Evolutionary conservation across 2,797 vertebrate genomes (phyloP).

Genomic region (Acanthornis magna): DNA sequence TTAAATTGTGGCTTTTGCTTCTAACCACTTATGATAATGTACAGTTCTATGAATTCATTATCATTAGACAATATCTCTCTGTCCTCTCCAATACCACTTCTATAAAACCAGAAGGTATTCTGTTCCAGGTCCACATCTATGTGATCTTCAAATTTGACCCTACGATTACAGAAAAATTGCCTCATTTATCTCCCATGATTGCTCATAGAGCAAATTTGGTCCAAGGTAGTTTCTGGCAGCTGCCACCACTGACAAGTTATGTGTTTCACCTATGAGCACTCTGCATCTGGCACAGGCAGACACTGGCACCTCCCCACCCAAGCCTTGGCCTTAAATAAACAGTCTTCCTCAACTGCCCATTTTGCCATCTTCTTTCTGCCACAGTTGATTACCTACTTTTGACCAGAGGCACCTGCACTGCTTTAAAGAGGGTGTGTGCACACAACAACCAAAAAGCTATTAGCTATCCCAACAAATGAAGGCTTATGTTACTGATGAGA

Average conservation of each 20-base stretch:
- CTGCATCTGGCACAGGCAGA: not conserved
- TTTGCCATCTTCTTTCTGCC: not conserved
- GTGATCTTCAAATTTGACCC: not conserved
- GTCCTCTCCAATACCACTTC: not conserved
- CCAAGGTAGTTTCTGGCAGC: not conserved
- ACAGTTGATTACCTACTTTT: not conserved
- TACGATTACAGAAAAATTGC: not conserved
- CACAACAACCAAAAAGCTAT: not conserved
- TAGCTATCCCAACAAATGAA: not conserved
- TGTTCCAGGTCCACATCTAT: not conserved
- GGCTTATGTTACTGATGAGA: not conserved
- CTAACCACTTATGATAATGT: not conserved
- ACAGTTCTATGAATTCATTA: conserved; percentile 11
- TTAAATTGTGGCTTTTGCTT: conserved; percentile 33
- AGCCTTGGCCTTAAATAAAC: not conserved
- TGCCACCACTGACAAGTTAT: not conserved
- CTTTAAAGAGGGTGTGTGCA: not conserved
- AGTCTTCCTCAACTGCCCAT: not conserved
- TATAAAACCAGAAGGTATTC: not conserved
- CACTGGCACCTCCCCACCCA: not conserved
- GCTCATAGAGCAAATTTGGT: not conserved
- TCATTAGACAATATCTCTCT: not conserved
- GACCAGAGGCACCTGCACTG: not conserved
- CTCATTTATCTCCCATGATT: not conserved
- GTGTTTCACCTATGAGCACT: not conserved